phyloP scores from a whole-genome alignment of 2,113 vertebrate species.

The Rattus norvegicus region GRCr8 NC_086039.1:30251001-30251500 shows the following conservation, averaged over 20 bases:
- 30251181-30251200: conserved; percentile 53
- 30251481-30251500: background rate
- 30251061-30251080: conserved; percentile 16
- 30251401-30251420: background rate
- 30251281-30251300: conserved; percentile 14
- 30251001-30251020: background rate
- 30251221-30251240: conserved; percentile 10
- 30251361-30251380: background rate
- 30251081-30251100: conserved; percentile 34
- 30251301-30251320: conserved; percentile 18
- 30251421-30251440: background rate
- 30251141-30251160: conserved; percentile 37
- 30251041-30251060: conserved; percentile 36
- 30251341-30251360: conserved; percentile 20
- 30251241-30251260: conserved; percentile 46
- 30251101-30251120: conserved; percentile 56
- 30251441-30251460: background rate
- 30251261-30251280: conserved; percentile 37
- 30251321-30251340: background rate
- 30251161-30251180: conserved; percentile 59
- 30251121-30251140: conserved; percentile 47
- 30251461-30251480: background rate
- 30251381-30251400: background rate
- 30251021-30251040: background rate
- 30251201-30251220: conserved; percentile 68